Evolutionary conservation across 2,113 vertebrate species (phyloP), one percentile per base, ranked within the genome.

Genomic region (Pachycephala philippinensis): DNA sequence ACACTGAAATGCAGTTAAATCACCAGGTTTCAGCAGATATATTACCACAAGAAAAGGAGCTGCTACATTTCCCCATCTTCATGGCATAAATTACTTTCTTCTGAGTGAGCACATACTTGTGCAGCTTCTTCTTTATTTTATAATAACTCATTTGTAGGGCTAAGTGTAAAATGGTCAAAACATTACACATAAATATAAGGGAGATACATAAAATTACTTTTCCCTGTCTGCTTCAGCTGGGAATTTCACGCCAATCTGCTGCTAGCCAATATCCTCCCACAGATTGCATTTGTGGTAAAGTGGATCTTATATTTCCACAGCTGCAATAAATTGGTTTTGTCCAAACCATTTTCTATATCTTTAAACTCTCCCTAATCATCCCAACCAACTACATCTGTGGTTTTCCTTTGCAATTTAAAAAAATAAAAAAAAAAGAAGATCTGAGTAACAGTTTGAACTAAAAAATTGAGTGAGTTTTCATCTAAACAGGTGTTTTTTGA

Each of bases 401-500:
- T 44, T 91, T 90, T 56, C 28, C 49, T 80, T 68, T 71, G 64
- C 83, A 72, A 81, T 57, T 20, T 22, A 24, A 52, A 59, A 8
- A 47, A 47, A 13, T 23, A 8, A 15, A 3, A 21, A 54, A 30
- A 40, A 3, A 26, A 37, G 7, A 27, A 63, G 23, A 71, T 44
- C 31, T 27, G 22, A 91, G 37, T 56, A 95, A 84, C 21, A 61
- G 89, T 86, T 68, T 69, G 64, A 89, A 88, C 47, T 74, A 68
- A 77, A 94, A 95, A 86, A 83, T 80, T 15, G 53, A 57, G 26
- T 53, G 84, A 87, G 84, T 94, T 95, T 88, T 90, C 90, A 96
- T 96, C 84, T 88, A 80, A 94, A 91, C 95, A 95, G 93, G 93
- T 95, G 83, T 64, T 87, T 89, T 93, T 95, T 91, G 45, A 94